Conservation (phyloP, 1,140 invertebrate genomes). For the Heliconius congener region DNA sequence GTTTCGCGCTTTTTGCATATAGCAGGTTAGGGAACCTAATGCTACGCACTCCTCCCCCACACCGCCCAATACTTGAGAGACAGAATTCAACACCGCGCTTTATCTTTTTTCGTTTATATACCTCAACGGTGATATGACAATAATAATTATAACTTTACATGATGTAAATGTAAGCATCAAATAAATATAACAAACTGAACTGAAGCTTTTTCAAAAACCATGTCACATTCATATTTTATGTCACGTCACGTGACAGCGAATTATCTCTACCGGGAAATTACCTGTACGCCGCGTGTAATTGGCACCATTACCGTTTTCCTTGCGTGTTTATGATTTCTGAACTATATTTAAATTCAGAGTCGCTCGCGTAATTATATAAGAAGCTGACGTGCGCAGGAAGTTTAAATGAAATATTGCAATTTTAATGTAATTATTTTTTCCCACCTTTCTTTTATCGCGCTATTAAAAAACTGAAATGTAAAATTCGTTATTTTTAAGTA, state of each 20-base stretch:
- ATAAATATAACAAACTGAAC: too few relatives aligned
- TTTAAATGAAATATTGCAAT: constrained; percentile 20
- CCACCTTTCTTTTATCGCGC: constrained; percentile 14
- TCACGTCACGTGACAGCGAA: constrained; percentile 1
- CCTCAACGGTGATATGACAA: too few relatives aligned
- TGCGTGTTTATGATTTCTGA: constrained; percentile 36
- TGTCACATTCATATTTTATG: not conserved
- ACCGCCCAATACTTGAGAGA: too few relatives aligned
- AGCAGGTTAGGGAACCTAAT: too few relatives aligned
- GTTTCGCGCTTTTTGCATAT: too few relatives aligned
- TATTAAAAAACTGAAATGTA: not conserved
- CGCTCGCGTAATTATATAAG: constrained; percentile 14
- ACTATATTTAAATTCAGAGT: constrained; percentile 20
- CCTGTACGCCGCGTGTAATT: constrained; percentile 25
- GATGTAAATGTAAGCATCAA: too few relatives aligned
- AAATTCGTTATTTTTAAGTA: not conserved
- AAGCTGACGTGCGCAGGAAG: constrained; percentile 14
- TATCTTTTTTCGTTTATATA: too few relatives aligned
- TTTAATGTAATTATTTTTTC: constrained; percentile 8
- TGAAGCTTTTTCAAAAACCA: not conserved
- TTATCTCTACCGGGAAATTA: constrained; percentile 5
- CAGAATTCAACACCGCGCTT: too few relatives aligned
- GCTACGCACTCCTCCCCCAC: too few relatives aligned
- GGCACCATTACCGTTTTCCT: constrained; percentile 29
- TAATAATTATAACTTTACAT: too few relatives aligned